Evolutionary conservation across 2,113 vertebrate genomes (phyloP), one percentile per base, ranked within the genome.

Genomic region (Strix aluco): DNA sequence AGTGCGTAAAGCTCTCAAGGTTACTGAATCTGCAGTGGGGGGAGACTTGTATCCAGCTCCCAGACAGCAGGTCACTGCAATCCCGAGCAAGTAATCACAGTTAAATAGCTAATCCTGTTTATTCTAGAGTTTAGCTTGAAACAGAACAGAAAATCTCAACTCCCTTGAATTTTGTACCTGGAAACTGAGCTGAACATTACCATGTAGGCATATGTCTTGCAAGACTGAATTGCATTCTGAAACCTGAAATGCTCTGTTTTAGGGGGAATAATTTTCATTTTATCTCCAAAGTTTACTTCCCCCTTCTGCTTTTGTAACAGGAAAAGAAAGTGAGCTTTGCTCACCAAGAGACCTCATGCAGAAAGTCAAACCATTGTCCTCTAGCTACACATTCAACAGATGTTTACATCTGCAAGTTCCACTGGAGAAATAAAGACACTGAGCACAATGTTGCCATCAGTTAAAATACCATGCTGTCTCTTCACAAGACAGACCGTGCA

Each of bases 341-440:
- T 89, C 58, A 55, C 51, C 3, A 3, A 66, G 46, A 88, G 25
- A 61, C 49, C 47, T 81, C 74, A 42, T 19, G 92, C 51, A 78
- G 62, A 73, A 83, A 80, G 85, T 73, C 93, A 81, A 78, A 70
- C 73, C 25, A 22, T 23, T 80, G 59, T 91, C 81, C 65, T 95
- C 73, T 40, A 80, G 86, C 78, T 29, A 26, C 54, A n/a, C 54
- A 70, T 79, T 79, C 78, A 75, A 54, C 62, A 80, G 86, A 73
- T 88, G 55, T 88, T 91, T 88, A 62, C 69, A 69, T 52, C 80
- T 93, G 89, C 55, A 62, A 92, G 42, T 93, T 92, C 85, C 86
- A 87, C 34, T 69, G 77, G 65, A 96, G 88, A 86, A 90, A 93
- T 90, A 82, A 96, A 49, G 42, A 82, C 84, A 36, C 51, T 52